Percentiles rank a stretch among this genome's conserved stretches.
Conservation (phyloP, 2,113 vertebrate species). For the Siniperca chuatsi region DNA sequence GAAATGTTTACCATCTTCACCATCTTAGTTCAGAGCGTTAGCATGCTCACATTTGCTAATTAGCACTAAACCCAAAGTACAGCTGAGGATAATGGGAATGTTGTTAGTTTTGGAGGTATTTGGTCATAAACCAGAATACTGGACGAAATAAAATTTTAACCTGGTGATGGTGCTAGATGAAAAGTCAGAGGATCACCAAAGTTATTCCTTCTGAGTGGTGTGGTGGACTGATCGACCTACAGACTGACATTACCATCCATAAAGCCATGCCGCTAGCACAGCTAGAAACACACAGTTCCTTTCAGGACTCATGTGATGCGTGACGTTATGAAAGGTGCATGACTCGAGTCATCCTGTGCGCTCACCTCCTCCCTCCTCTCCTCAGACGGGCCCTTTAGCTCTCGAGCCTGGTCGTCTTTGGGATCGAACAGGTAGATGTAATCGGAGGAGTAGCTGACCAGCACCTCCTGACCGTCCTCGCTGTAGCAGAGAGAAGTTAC, state of each 20-base stretch:
- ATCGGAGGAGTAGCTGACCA: slow-evolving; percentile 99
- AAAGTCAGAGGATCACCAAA: not conserved
- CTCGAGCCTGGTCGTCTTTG: slow-evolving; percentile 95
- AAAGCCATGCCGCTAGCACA: not conserved
- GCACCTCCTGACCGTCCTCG: slow-evolving; percentile 95
- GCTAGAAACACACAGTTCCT: not conserved
- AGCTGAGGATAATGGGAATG: too few species aligned
- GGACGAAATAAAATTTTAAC: too few species aligned
- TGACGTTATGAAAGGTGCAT: not conserved
- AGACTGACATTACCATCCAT: not conserved
- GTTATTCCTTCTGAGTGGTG: too few species aligned
- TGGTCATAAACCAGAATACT: too few species aligned
- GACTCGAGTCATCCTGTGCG: not conserved
- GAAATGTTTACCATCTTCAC: too few species aligned
- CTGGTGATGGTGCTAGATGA: too few species aligned
- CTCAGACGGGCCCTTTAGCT: slow-evolving; percentile 94
- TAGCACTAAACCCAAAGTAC: too few species aligned
- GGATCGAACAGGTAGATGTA: slow-evolving; percentile 99
- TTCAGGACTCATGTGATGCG: not conserved
- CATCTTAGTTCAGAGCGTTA: too few species aligned
- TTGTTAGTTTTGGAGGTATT: too few species aligned
- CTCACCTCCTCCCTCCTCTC: slow-evolving; percentile 95
- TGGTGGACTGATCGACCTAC: not conserved
- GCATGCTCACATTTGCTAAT: too few species aligned
- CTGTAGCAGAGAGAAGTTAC: slow-evolving; percentile 98